phyloP scores from a whole-genome alignment of 2,797 vertebrate genomes.

The Staurois parvus region DNA sequence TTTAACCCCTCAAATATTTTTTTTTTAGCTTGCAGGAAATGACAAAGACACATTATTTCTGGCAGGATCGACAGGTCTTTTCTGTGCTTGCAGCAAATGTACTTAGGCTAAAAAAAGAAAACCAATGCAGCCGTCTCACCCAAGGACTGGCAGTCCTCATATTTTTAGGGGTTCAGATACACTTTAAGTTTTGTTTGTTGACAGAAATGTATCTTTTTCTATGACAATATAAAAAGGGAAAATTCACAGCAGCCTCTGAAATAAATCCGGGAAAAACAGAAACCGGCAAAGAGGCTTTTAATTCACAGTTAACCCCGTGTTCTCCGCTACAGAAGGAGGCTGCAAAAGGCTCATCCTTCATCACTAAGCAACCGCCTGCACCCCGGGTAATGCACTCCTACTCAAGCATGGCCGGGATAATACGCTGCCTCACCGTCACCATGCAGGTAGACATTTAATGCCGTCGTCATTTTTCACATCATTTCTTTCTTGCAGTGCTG shows the following conservation, averaged over 20 bases:
- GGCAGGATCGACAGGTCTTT: too few relatives aligned
- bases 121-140: too few relatives aligned
- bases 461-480: slow-evolving; percentile 31
- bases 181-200: background rate
- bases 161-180: too few relatives aligned
- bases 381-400: slow-evolving; percentile 40
- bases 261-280: background rate
- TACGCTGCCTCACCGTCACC: slow-evolving; percentile 8
- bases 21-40: too few relatives aligned
- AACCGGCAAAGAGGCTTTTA: background rate
- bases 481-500: slow-evolving; percentile 12
- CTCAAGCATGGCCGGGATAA: slow-evolving; percentile 13
- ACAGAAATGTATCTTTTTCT: background rate
- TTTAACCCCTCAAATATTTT: too few relatives aligned
- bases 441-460: slow-evolving; percentile 21
- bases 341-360: background rate
- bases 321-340: too few relatives aligned
- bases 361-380: slow-evolving; percentile 51
- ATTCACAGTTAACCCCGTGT: slow-evolving; percentile 21
- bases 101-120: too few relatives aligned
- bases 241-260: background rate
- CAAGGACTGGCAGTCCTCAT: too few relatives aligned
- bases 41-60: too few relatives aligned
- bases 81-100: too few relatives aligned
- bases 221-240: background rate